phyloP scores from a whole-genome alignment of 2,113 vertebrate species.

The Emydura subglobosa region DNA sequence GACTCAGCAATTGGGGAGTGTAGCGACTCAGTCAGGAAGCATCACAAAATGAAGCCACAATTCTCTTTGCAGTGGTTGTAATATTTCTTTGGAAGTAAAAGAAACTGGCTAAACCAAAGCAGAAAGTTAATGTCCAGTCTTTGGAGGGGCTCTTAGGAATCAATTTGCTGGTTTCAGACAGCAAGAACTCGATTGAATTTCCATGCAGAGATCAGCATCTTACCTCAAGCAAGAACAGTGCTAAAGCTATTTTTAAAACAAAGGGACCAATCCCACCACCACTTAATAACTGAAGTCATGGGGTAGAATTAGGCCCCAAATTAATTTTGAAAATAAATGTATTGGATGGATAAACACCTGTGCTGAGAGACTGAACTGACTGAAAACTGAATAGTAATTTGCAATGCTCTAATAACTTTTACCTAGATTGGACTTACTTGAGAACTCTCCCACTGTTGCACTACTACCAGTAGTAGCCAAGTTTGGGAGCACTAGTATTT shows the following conservation, averaged over 20 bases:
- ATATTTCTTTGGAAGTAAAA: conserved; percentile 57
- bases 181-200: conserved; percentile 18
- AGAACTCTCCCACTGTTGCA: neutral
- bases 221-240: neutral
- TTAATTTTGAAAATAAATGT: neutral
- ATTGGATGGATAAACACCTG: neutral
- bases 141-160: conserved; percentile 41
- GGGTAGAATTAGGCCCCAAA: neutral
- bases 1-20: neutral
- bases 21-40: conserved; percentile 53
- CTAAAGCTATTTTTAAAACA: neutral
- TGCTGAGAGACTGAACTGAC: neutral
- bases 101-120: neutral
- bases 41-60: conserved; percentile 14
- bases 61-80: conserved; percentile 60
- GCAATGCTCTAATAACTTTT: neutral
- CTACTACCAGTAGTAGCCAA: neutral
- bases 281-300: neutral
- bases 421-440: neutral
- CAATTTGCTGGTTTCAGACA: conserved; percentile 57
- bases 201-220: conserved; percentile 21
- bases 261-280: neutral
- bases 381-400: neutral
- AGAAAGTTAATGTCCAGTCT: conserved; percentile 6
- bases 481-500: rapidly evolving